Conservation (phyloP, 2,888 invertebrate genomes). For the Idaea straminata region DNA sequence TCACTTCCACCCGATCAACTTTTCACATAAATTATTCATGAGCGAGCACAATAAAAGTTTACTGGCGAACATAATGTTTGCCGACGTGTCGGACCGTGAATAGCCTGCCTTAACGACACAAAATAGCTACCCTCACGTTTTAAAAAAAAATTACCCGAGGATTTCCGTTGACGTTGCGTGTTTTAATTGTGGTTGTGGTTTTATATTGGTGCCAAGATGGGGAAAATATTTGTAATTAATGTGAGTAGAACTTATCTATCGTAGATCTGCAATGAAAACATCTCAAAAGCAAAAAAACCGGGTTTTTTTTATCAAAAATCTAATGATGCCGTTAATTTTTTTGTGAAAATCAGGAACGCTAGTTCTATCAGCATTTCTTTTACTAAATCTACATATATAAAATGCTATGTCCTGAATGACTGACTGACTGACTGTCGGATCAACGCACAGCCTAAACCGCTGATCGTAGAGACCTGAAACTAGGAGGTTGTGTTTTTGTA, state of each 20-base stretch:
- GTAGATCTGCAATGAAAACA: background rate
- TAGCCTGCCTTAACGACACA: slow-evolving; percentile 14
- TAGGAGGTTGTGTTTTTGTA: too few species aligned
- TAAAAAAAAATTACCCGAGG: slow-evolving; percentile 5
- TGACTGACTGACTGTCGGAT: too few species aligned
- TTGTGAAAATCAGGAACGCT: too few species aligned
- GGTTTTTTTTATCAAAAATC: too few species aligned
- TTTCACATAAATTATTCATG: slow-evolving; percentile 21
- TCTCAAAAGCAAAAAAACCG: too few species aligned
- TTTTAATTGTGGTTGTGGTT: background rate
- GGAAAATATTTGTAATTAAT: background rate
- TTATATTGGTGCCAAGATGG: slow-evolving; percentile 21
- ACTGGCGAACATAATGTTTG: slow-evolving; percentile 8
- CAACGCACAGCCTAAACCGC: too few species aligned
- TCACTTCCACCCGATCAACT: slow-evolving; percentile 15
- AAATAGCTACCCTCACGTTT: slow-evolving; percentile 17
- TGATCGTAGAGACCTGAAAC: too few species aligned
- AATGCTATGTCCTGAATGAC: too few species aligned
- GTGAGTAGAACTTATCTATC: background rate
- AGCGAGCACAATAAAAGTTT: slow-evolving; percentile 16
- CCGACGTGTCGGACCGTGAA: slow-evolving; percentile 14
- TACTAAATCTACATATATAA: too few species aligned
- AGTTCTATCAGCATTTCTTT: too few species aligned
- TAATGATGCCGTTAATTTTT: too few species aligned
- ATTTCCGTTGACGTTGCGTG: background rate